Evolutionary conservation across 2,888 invertebrate species (phyloP).

Genomic region (Megastigmus dorsalis): DNA sequence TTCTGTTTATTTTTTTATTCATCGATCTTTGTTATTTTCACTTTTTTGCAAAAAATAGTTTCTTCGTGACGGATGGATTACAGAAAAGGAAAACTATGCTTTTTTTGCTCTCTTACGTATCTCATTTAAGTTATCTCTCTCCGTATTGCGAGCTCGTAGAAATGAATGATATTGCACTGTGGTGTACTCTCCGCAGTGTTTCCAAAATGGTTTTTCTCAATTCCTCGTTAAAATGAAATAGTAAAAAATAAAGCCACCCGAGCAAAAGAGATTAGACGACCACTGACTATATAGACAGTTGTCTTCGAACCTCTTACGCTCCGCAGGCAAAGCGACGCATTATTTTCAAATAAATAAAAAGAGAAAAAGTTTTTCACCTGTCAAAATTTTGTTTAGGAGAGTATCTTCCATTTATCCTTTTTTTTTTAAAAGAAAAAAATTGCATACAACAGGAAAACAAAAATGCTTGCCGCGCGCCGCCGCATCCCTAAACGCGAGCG

Average conservation of each 20-base stretch:
- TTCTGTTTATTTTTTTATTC: slow-evolving; percentile 32
- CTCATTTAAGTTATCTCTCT: slow-evolving; percentile 44
- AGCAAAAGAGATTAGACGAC: slow-evolving; percentile 42
- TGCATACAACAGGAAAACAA: slow-evolving; percentile 46
- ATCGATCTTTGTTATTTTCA: slow-evolving; percentile 35
- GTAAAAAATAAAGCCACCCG: slow-evolving; percentile 30
- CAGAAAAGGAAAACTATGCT: slow-evolving; percentile 45
- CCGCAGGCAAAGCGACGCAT: background rate
- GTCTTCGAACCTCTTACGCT: slow-evolving; percentile 27
- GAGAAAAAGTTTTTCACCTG: background rate
- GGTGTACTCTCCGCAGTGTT: slow-evolving; percentile 62
- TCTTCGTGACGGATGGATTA: slow-evolving; percentile 44
- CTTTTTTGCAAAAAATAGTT: slow-evolving; percentile 54
- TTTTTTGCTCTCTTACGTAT: slow-evolving; percentile 45
- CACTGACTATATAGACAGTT: no score
- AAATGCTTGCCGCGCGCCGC: slow-evolving; percentile 40
- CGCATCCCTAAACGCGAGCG: slow-evolving; percentile 21
- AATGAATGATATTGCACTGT: slow-evolving; percentile 68
- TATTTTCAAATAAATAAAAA: slow-evolving; percentile 16
- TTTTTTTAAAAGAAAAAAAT: slow-evolving; percentile 31
- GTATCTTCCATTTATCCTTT: slow-evolving; percentile 45
- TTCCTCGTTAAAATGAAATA: no score
- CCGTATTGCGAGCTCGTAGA: slow-evolving; percentile 47
- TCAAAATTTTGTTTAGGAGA: slow-evolving; percentile 51
- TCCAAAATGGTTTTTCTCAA: slow-evolving; percentile 26